phyloP scores from a whole-genome alignment of 2,113 vertebrate genomes.

The Oophaga pumilio region DNA sequence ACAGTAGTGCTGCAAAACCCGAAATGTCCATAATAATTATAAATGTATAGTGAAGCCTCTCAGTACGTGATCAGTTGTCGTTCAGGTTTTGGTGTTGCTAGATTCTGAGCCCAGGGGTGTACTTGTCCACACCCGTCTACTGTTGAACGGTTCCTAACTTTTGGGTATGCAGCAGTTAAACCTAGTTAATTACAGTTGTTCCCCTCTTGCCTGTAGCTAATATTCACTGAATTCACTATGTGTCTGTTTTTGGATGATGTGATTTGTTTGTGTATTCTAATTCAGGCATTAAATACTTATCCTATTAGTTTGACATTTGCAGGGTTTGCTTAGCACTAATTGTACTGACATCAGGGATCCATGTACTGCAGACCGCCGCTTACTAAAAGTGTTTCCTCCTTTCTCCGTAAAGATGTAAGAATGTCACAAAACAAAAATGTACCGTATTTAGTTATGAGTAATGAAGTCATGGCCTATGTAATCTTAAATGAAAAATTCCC shows the following conservation, averaged over 20 bases:
- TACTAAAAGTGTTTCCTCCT: not conserved
- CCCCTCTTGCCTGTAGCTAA: conserved; percentile 11
- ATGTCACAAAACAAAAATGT: not conserved
- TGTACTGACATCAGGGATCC: not conserved
- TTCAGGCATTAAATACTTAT: conserved; percentile 39
- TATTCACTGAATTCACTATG: conserved; percentile 28
- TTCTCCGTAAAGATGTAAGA: not conserved
- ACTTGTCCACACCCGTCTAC: not conserved
- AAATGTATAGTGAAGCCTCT: not conserved
- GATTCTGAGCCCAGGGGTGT: not conserved
- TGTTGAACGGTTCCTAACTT: not conserved
- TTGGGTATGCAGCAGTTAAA: conserved; percentile 9
- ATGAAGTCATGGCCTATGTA: not conserved
- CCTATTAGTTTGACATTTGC: conserved; percentile 45
- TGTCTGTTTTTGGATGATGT: conserved; percentile 43
- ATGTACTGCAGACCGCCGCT: not conserved
- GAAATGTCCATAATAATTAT: not conserved
- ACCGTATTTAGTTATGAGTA: not conserved
- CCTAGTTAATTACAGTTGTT: not conserved
- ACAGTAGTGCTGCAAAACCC: not conserved
- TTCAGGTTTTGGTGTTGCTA: not conserved
- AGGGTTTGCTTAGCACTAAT: conserved; percentile 26
- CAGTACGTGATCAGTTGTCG: not conserved
- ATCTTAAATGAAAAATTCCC: not conserved
- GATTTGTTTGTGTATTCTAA: conserved; percentile 27